Evolutionary conservation across 2,888 invertebrate species (phyloP).

Genomic region (Conistra vaccinii): DNA sequence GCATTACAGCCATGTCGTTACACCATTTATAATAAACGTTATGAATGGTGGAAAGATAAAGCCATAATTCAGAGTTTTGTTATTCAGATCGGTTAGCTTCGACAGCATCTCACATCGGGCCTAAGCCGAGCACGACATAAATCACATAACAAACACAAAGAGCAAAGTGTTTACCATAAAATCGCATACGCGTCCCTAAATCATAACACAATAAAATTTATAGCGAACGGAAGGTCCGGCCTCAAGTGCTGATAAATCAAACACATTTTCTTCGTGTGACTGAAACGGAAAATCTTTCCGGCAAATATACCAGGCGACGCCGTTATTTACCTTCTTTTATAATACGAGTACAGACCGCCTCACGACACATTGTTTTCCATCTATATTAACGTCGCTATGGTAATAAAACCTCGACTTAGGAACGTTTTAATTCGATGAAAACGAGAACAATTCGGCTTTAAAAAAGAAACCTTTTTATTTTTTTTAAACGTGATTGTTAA

Average conservation of each 20-base stretch:
- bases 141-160: constrained; percentile 86
- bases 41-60: constrained; percentile 44
- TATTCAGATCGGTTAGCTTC: constrained; percentile 69
- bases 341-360: constrained; percentile 62
- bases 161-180: constrained; percentile 90
- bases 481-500: constrained; percentile 68
- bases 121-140: constrained; percentile 76
- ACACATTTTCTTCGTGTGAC: constrained; percentile 89
- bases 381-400: constrained; percentile 67
- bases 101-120: constrained; percentile 70
- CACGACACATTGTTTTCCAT: constrained; percentile 67
- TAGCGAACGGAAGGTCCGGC: constrained; percentile 89
- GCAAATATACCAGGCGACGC: constrained; percentile 83
- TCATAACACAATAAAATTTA: constrained; percentile 91
- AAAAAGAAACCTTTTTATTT: no score
- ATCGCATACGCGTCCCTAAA: constrained; percentile 88
- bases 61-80: constrained; percentile 64
- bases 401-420: constrained; percentile 62
- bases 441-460: constrained; percentile 40
- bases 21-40: constrained; percentile 50
- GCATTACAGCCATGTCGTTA: constrained; percentile 35
- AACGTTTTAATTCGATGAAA: constrained; percentile 47
- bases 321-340: constrained; percentile 76
- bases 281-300: constrained; percentile 86
- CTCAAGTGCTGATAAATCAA: constrained; percentile 90